Base-by-base conservation (phyloP, 2,888 invertebrate species). In the Allolobophora icterica region DNA sequence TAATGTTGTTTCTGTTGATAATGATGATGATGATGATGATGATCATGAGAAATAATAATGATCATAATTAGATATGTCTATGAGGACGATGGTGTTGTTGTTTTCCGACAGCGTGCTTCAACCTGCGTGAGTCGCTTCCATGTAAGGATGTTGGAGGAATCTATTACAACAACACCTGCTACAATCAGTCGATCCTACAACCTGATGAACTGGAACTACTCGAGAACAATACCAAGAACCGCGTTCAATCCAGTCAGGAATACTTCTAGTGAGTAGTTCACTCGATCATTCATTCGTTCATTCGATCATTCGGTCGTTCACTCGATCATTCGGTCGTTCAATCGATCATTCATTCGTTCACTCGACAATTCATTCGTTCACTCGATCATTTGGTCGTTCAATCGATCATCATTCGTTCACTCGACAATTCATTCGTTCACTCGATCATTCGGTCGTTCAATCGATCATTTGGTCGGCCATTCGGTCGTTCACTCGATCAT, bases 111-210 rank as follows among this genome's bases (percentile, higher is more conserved):
- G 93, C 42, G 21, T 93, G 93, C 83, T 93, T 92, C 89, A 91
- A 92, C 52, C 91, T 91, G 89, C 38, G 42, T n/a, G 92, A 93
- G 83, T 91, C 91, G 19, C 34, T 30, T 24, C 84, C 58, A 0
- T 93, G 93, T 89, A 91, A 91, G 35, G 33, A 91, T 11, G 84
- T 40, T 19, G 84, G 30, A n/a, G 92, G 92, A 33, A 84, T 89
- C 21, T 93, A 83, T 71, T 91, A 91, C 90, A 93, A 92, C 90
- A 45, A 90, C 34, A 93, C 92, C 21, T 93, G 93, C 87, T 93
- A 92, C 91, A 93, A 92, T 91, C 58, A 42, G 89, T 91, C 92
- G 38, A 84, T 89, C 30, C 42, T 92, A 24, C 52, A 52, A 30
- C 33, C 91, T 11, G 30, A 17, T 30, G 30, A 71, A 30, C 30